These are phyloP conservation scores for Trachelus tabidus DNA, from an alignment of 2,888 invertebrate genomes.

Conservation along the genomic window DNA sequence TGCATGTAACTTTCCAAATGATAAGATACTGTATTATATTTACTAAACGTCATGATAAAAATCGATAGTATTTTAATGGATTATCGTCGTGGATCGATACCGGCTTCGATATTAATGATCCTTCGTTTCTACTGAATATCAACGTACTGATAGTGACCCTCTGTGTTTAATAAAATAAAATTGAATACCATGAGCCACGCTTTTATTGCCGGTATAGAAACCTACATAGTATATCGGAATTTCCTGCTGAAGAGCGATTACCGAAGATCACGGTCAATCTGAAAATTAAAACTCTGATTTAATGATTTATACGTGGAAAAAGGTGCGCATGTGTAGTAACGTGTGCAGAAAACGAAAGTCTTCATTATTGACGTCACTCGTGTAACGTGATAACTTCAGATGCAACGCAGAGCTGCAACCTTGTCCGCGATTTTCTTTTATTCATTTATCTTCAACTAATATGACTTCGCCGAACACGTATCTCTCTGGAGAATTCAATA, in stretches of 20 bases:
- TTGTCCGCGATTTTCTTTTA: too few relatives aligned
- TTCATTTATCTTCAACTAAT: too few relatives aligned
- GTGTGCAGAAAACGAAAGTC: not conserved
- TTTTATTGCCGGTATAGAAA: not conserved
- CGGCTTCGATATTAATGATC: not conserved
- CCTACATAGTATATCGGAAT: not conserved
- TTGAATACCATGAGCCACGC: too few relatives aligned
- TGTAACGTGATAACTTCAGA: not conserved
- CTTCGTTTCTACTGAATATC: not conserved
- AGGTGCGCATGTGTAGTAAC: not conserved
- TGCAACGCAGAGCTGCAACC: not conserved
- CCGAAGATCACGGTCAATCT: not conserved
- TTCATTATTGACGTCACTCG: not conserved
- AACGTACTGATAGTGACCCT: not conserved
- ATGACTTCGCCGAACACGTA: too few relatives aligned
- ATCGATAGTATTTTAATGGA: not conserved
- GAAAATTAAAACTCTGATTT: not conserved
- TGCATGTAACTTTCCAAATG: too few relatives aligned
- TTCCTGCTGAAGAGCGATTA: not conserved
- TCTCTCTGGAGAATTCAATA: too few relatives aligned
- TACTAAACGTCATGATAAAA: not conserved
- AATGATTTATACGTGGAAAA: not conserved
- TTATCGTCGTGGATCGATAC: not conserved
- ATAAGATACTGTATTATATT: not conserved
- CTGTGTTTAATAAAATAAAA: not conserved